phyloP scores from a whole-genome alignment of 2,888 invertebrate species.

The Empis stercorea region DNA sequence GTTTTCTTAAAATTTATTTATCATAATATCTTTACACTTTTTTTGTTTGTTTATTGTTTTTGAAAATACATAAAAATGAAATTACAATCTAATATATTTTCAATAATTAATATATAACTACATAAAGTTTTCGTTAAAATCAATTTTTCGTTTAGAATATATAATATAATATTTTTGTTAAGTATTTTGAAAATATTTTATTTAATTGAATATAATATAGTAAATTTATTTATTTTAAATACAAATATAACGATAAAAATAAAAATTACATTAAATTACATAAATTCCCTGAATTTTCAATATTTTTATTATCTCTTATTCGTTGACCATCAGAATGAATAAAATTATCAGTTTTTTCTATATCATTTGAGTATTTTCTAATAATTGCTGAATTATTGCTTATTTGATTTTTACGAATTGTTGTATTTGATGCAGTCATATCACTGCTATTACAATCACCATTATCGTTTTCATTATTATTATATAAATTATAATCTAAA shows the following conservation, averaged over 20 bases:
- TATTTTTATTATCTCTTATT: background rate
- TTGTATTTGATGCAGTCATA: background rate
- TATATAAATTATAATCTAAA: background rate
- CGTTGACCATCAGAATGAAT: background rate
- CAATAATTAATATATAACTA: no score
- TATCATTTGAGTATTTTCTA: slow-evolving; percentile 1
- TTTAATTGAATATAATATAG: no score
- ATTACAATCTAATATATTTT: no score
- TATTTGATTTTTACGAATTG: background rate
- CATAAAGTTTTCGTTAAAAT: no score
- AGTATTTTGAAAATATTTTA: no score
- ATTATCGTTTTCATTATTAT: background rate
- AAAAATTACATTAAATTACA: background rate
- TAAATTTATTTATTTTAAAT: background rate
- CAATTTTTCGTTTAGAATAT: no score
- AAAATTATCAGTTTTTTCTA: background rate
- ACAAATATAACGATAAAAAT: background rate
- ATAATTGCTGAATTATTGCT: background rate
- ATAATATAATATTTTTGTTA: no score
- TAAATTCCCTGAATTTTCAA: background rate
- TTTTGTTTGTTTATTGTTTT: no score
- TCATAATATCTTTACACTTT: no score
- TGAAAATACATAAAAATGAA: no score
- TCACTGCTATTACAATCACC: background rate
- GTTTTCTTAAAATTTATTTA: no score